Evolutionary conservation across 2,888 invertebrate species (phyloP).

Genomic region (Ischnus inquisitorius): DNA sequence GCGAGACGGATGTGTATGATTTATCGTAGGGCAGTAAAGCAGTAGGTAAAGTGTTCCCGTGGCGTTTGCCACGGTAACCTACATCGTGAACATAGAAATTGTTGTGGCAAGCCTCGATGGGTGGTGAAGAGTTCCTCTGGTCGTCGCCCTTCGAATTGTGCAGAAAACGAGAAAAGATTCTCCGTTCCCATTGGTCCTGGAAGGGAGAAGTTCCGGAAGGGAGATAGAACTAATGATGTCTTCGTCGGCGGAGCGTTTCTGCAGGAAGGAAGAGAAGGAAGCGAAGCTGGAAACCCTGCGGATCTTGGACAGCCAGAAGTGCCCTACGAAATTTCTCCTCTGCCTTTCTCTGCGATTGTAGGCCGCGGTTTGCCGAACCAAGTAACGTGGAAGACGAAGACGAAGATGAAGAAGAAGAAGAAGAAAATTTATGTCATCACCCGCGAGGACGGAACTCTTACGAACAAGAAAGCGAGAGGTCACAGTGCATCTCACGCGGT

Average conservation of each 20-base stretch:
- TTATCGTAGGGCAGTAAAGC: slow-evolving; percentile 83
- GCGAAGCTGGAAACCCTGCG: slow-evolving; percentile 19
- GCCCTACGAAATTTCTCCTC: slow-evolving; percentile 49
- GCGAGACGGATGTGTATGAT: slow-evolving; percentile 75
- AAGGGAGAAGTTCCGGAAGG: background rate
- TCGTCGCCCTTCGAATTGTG: background rate
- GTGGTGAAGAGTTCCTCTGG: slow-evolving; percentile 73
- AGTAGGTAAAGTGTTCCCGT: slow-evolving; percentile 77
- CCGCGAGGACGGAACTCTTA: background rate
- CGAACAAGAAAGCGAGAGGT: slow-evolving; percentile 47
- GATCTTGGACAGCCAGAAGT: slow-evolving; percentile 31
- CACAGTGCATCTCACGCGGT: slow-evolving; percentile 60
- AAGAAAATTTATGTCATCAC: slow-evolving; percentile 59
- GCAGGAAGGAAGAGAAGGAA: slow-evolving; percentile 48
- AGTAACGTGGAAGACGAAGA: slow-evolving; percentile 49
- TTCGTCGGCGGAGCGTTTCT: slow-evolving; percentile 35
- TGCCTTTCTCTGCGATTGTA: slow-evolving; percentile 49
- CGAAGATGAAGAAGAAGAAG: slow-evolving; percentile 37
- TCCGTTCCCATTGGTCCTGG: background rate
- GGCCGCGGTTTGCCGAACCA: slow-evolving; percentile 36
- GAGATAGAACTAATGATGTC: background rate
- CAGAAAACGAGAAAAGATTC: slow-evolving; percentile 47
- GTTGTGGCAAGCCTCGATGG: slow-evolving; percentile 84
- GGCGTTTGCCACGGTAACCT: slow-evolving; percentile 82
- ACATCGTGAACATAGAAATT: slow-evolving; percentile 85